Conservation (phyloP, 1,140 invertebrate genomes). For the Geopemphigus sp. region DNA sequence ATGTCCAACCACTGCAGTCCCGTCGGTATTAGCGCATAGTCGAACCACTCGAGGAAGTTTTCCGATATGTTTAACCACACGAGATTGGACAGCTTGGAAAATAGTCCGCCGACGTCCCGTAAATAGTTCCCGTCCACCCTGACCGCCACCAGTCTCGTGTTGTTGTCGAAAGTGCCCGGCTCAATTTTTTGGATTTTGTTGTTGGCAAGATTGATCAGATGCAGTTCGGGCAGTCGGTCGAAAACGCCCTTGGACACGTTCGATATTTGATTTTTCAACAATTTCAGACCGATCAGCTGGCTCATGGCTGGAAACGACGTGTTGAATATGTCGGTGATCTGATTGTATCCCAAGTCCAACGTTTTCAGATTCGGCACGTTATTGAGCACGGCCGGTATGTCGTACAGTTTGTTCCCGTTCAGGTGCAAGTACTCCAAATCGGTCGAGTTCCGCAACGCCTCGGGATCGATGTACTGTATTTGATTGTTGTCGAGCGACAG, state of each 20-base stretch:
- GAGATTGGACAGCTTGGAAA: slow-evolving; percentile 80
- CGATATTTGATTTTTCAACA: slow-evolving; percentile 86
- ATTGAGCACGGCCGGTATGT: slow-evolving; percentile 79
- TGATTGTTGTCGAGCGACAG: slow-evolving; percentile 82
- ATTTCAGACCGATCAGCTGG: slow-evolving; percentile 76
- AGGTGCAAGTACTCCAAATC: slow-evolving; percentile 84
- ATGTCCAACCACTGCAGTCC: slow-evolving; percentile 87
- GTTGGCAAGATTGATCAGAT: slow-evolving; percentile 82
- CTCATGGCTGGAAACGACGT: slow-evolving; percentile 76
- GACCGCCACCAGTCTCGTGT: slow-evolving; percentile 80
- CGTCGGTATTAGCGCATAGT: slow-evolving; percentile 86
- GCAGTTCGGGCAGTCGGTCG: slow-evolving; percentile 75
- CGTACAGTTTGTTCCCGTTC: slow-evolving; percentile 78
- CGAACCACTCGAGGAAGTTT: slow-evolving; percentile 84
- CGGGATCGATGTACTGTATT: slow-evolving; percentile 72
- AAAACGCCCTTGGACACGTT: slow-evolving; percentile 81
- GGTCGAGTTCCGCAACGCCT: slow-evolving; percentile 79
- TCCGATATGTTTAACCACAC: slow-evolving; percentile 90
- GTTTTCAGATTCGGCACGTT: slow-evolving; percentile 78
- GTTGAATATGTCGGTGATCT: slow-evolving; percentile 78
- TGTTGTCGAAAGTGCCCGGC: slow-evolving; percentile 78
- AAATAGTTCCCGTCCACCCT: slow-evolving; percentile 84
- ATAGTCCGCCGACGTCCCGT: slow-evolving; percentile 78
- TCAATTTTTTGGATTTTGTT: slow-evolving; percentile 86
- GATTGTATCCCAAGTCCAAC: slow-evolving; percentile 85